Base-by-base conservation (phyloP, 2,113 vertebrate species). In the Symphodus melops region DNA sequence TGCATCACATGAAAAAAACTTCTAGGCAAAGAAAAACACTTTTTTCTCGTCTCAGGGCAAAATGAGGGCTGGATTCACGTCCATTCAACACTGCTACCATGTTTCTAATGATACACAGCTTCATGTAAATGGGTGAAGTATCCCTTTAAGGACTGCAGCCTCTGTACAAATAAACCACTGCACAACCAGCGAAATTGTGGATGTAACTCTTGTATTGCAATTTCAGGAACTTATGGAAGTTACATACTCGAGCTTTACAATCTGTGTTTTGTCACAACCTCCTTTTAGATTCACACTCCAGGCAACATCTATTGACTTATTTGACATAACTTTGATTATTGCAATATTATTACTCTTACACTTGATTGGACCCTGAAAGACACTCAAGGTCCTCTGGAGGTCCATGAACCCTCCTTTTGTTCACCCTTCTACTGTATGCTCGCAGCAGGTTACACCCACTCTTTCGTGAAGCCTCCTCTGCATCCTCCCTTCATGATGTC, bases 371-470 rank as follows among this genome's bases (percentile, higher is more conserved):
- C 9, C 12, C 41, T 49, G 0, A 23, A 33, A 7, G 5, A 3
- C 14, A 1, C 17, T 39, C 4, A 3, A 14, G 17, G 81, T 4
- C 59, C 72, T 20, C 72, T 20, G 0, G n/a, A 39, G 52, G 72
- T 81, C 77, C 72, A 8, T 23, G 73, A 71, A 72, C 79, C 79
- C 6, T 46, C 66, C 10, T 66, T 88, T 56, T 72, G 58, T 13
- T 8, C 33, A 54, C 68, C 41, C 19, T 23, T 33, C 25, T 56
- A 33, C 44, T 36, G 48, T 63, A 33, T 33, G 3, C 28, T 57
- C 20, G 53, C 56, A 64, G 53, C 75, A 60, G 68, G 75, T 54
- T 66, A 79, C 86, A 85, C 86, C 85, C 86, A 67, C 72, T 79
- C 71, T 65, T 57, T 58, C 25, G 42, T 44, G 11, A 19, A 48